Conservation (phyloP, 1,140 invertebrate genomes). For the Psilanteris sp. region DNA sequence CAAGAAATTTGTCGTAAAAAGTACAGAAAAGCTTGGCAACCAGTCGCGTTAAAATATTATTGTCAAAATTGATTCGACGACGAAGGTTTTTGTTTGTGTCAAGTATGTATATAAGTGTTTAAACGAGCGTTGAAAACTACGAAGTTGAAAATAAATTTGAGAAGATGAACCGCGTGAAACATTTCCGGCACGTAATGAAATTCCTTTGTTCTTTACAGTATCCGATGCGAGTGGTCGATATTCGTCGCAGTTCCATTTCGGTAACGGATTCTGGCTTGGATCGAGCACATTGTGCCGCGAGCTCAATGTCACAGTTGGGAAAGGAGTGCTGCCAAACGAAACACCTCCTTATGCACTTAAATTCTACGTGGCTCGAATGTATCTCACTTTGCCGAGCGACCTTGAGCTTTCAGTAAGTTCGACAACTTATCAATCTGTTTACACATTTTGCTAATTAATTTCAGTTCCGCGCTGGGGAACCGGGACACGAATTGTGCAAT, state of each 20-base stretch:
- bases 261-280: slow-evolving; percentile 91
- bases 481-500: too few species aligned
- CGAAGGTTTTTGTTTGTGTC: too few species aligned
- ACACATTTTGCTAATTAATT: too few species aligned
- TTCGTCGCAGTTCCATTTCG: slow-evolving; percentile 88
- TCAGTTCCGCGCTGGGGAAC: too few species aligned
- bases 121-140: too few species aligned
- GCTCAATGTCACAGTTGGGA: slow-evolving; percentile 73
- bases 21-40: too few species aligned
- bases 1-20: too few species aligned
- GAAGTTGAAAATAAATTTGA: too few species aligned
- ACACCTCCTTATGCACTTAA: slow-evolving; percentile 82
- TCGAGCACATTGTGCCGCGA: slow-evolving; percentile 84
- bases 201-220: slow-evolving; percentile 80
- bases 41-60: too few species aligned
- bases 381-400: slow-evolving; percentile 82
- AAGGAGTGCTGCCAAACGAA: slow-evolving; percentile 68
- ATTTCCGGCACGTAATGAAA: background rate
- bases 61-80: too few species aligned
- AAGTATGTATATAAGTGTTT: too few species aligned
- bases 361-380: slow-evolving; percentile 85
- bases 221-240: slow-evolving; percentile 91
- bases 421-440: slow-evolving; percentile 12
- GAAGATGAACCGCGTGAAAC: too few species aligned
- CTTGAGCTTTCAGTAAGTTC: slow-evolving; percentile 83